Evolutionary conservation across 2,113 vertebrate species (phyloP).

Genomic region (Scophthalmus maximus): DNA sequence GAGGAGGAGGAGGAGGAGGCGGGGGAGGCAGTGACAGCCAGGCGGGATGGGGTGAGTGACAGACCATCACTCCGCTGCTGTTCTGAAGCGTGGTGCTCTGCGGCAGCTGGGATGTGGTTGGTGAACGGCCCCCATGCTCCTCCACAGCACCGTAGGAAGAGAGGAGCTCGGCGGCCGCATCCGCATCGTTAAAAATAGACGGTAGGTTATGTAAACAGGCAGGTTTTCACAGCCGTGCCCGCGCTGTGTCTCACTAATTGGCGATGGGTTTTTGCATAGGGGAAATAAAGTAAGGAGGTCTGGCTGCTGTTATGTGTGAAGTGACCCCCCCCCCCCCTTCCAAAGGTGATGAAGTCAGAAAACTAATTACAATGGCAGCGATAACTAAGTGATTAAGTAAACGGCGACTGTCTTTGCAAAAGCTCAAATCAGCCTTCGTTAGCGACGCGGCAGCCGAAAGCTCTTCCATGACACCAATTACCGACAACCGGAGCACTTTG

Average conservation of each 20-base stretch:
- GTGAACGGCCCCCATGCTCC: conserved; percentile 33
- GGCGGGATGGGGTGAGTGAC: conserved; percentile 65
- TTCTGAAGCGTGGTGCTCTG: conserved; percentile 63
- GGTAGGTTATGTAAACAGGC: conserved; percentile 58
- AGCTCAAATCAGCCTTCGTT: conserved; percentile 28
- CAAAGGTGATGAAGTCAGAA: conserved; percentile 40
- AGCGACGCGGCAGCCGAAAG: conserved; percentile 26
- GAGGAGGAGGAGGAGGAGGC: conserved; percentile 32
- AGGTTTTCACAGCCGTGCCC: conserved; percentile 18
- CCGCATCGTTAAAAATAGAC: conserved; percentile 70
- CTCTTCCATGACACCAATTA: conserved; percentile 52
- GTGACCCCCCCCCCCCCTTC: neutral
- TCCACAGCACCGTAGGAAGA: conserved; percentile 50
- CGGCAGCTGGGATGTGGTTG: conserved; percentile 59
- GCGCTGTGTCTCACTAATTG: conserved; percentile 54
- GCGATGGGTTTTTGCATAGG: conserved; percentile 22
- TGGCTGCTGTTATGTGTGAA: conserved; percentile 14
- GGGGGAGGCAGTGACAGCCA: conserved; percentile 37
- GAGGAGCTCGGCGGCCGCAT: conserved; percentile 38
- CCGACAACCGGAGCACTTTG: conserved; percentile 33
- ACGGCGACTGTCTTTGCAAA: conserved; percentile 18
- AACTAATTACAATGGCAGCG: conserved; percentile 30
- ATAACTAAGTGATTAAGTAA: conserved; percentile 40
- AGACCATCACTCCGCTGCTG: conserved; percentile 65
- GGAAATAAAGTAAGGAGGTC: conserved; percentile 26